Base-by-base conservation (phyloP, 2,888 invertebrate genomes). In the Drosophila hamatofila region DNA sequence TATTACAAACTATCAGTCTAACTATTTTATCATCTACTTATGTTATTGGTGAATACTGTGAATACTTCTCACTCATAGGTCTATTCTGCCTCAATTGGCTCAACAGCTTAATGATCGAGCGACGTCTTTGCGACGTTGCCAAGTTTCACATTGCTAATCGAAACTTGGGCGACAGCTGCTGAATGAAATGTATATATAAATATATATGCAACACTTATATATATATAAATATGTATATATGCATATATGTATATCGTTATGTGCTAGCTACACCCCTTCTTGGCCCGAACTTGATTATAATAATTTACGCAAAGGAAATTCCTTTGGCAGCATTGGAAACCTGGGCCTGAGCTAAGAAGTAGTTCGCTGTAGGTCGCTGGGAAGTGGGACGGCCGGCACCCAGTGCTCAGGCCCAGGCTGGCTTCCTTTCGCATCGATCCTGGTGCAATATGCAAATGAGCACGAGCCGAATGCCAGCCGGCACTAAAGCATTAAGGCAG, bases 381-480 rank as follows among this genome's bases (percentile, higher is more conserved):
- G 49, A 74, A 74, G 76, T 79, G 75, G 75, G 69, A 79, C 74
- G 77, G 52, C 75, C 74, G 77, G 52, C 77, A 79, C 80, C 78
- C 76, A 79, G 51, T 16, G 56, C 63, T 77, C 62, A 11, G 57
- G 60, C 30, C 2, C 27, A 27, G 35, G 35, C 35, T 35, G 35
- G 35, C 68, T 61, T 74, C 62, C 58, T 63, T 62, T 55, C 39
- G 41, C 69, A 65, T 63, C 60, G 63, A 58, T 66, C 69, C 80
- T 72, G 65, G 59, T 86, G 84, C 83, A 88, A 81, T 84, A 84
- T 84, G 84, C 87, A 84, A 84, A 84, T 84, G 60, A 88, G 83
- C 74, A 75, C 81, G 70, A 75, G 75, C 68, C 81, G 54, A 39
- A 30, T 39, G 58, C 39, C 54, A 52, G 27, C 46, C 41, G 44